Evolutionary conservation across 2,797 vertebrate species (phyloP).

Genomic region (Sebastes melanostomus): DNA sequence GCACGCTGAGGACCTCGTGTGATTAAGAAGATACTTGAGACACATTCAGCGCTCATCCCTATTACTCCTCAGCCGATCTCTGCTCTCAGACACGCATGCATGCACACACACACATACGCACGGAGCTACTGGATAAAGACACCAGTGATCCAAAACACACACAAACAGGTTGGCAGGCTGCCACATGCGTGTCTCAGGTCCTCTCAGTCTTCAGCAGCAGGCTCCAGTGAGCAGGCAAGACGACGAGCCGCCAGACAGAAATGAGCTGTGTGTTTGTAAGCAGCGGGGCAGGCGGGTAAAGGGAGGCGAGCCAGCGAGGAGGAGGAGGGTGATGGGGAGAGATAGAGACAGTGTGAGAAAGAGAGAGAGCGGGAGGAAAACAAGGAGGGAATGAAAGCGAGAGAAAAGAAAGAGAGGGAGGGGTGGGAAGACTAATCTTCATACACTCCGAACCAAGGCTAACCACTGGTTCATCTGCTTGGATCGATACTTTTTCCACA

Average conservation of each 20-base stretch:
- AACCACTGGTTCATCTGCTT: constrained; percentile 64
- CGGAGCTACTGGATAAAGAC: constrained; percentile 64
- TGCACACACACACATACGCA: no score
- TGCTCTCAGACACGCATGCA: neutral
- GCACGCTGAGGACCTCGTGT: neutral
- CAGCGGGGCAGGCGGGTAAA: constrained; percentile 36
- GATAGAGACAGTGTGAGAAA: neutral
- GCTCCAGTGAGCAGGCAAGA: constrained; percentile 59
- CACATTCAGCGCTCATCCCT: constrained; percentile 27
- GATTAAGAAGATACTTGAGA: constrained; percentile 56
- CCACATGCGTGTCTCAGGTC: constrained; percentile 68
- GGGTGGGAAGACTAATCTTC: constrained; percentile 46
- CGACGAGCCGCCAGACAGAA: constrained; percentile 59
- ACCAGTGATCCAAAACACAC: constrained; percentile 73
- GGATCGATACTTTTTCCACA: constrained; percentile 68
- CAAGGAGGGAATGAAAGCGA: neutral
- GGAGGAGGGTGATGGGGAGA: constrained; percentile 10
- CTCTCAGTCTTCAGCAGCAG: constrained; percentile 63
- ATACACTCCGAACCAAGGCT: constrained; percentile 61
- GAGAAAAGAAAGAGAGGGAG: neutral
- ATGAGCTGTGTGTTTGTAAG: constrained; percentile 70
- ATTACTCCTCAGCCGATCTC: constrained; percentile 27
- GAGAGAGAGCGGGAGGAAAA: neutral
- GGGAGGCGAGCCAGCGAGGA: constrained; percentile 21
- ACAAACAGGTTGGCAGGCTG: constrained; percentile 66